Evolutionary conservation across 2,797 vertebrate species (phyloP), one percentile per base, ranked within the genome.

Genomic region (Acanthurus leucopareius): DNA sequence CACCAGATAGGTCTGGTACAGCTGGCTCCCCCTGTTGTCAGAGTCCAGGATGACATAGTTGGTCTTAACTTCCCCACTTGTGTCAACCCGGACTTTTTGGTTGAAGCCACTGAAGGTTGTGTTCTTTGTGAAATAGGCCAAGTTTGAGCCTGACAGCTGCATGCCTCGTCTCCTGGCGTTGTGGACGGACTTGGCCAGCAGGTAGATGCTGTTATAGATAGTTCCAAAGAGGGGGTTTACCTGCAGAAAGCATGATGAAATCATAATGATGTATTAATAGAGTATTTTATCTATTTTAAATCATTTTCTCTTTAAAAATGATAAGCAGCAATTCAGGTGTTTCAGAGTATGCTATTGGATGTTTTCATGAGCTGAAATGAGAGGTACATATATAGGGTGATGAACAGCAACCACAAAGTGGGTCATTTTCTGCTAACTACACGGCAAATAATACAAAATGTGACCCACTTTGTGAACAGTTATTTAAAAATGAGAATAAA

Each of bases 211-310:
- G 86, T 98, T 97, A 81, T 98, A 99, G 88, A 98, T 97, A 56
- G 97, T 98, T 74, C 97, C 97, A 93, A 99, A 99, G 20, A 99
- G 92, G 0, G 96, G 98, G 77, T 97, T 96, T 69, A 99, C 96
- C 97, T 99, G 86, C 53, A 86, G 79, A 10, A 22, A 38, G 20
- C 10, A 71, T 53, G 75, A 94, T 61, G 93, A 10, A 25, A 59
- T 64, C 17, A 9, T 32, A 32, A 53, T 16, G 9, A 56, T 14
- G 20, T 42, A 32, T 57, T 40, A 25, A 1, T 6, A 38, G 28
- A 51, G 16, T 40, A 20, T 60, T 69, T 69, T 4, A 49, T 25
- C 7, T 16, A 66, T 75, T 73, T 42, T 19, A 45, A 48, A 42
- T 44, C 4, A 47, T 52, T 11, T 7, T 58, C 10, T 58, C 16